A percentile compares a stretch with the other conserved stretches of the same genome.
Evolutionary conservation across 2,888 invertebrate species (phyloP).

Genomic region (Leucozona laternaria): DNA sequence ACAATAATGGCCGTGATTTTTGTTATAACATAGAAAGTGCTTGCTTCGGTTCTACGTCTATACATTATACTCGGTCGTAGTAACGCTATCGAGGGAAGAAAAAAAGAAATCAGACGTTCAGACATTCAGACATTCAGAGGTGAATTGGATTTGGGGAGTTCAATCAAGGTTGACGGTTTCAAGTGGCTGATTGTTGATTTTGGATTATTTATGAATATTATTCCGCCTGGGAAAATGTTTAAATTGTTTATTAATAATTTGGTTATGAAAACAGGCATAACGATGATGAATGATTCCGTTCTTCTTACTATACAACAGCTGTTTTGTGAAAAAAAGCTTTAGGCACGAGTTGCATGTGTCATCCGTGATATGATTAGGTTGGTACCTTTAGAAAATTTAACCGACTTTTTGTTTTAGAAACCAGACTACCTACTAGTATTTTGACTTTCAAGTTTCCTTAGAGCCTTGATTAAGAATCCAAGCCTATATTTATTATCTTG

Average conservation of each 20-base stretch:
- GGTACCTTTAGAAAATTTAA: too few relatives aligned
- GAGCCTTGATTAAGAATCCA: too few relatives aligned
- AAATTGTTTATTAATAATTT: slow-evolving; percentile 47
- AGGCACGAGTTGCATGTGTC: too few relatives aligned
- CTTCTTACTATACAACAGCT: not conserved
- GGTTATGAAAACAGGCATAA: slow-evolving; percentile 15
- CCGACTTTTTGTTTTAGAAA: too few relatives aligned
- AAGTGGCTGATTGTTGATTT: slow-evolving; percentile 50
- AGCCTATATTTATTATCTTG: too few relatives aligned
- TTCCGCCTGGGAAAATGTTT: slow-evolving; percentile 15
- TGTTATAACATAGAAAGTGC: slow-evolving; percentile 15
- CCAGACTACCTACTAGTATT: too few relatives aligned
- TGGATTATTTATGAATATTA: slow-evolving; percentile 57
- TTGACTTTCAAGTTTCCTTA: too few relatives aligned
- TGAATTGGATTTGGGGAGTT: slow-evolving; percentile 19
- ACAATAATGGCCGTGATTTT: slow-evolving; percentile 65
- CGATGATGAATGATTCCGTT: slow-evolving; percentile 1
- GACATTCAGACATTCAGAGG: slow-evolving; percentile 12
- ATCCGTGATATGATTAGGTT: too few relatives aligned
- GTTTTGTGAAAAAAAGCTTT: too few relatives aligned
- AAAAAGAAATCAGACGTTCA: slow-evolving; percentile 9
- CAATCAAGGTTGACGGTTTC: slow-evolving; percentile 52
- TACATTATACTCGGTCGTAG: too few relatives aligned
- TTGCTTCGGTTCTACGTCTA: slow-evolving; percentile 15
- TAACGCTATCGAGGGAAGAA: not conserved